Evolutionary conservation across 2,888 invertebrate species (phyloP).

Genomic region (Andrena minutula): DNA sequence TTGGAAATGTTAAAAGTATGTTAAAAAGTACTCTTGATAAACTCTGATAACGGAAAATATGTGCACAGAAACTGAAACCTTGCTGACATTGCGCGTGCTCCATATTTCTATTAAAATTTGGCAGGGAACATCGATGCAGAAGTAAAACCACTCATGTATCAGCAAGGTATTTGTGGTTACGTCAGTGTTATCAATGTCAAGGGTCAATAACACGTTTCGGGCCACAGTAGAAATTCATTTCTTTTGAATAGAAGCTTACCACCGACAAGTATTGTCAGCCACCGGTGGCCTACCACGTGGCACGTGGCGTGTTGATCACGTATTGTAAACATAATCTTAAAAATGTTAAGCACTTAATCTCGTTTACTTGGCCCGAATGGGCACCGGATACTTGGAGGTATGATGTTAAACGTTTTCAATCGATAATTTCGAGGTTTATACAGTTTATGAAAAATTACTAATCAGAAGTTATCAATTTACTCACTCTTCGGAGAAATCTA

Average conservation of each 20-base stretch:
- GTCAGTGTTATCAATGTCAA: too few relatives aligned
- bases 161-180: too few relatives aligned
- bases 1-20: too few relatives aligned
- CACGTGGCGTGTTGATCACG: background rate
- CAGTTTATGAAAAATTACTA: background rate
- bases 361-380: background rate
- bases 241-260: too few relatives aligned
- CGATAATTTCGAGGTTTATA: background rate
- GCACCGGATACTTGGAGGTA: background rate
- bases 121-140: too few relatives aligned
- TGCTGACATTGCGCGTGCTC: background rate
- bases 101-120: background rate
- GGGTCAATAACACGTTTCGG: too few relatives aligned
- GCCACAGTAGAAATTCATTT: too few relatives aligned
- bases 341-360: background rate
- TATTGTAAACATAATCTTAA: background rate
- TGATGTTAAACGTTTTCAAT: background rate
- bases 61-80: background rate
- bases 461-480: background rate
- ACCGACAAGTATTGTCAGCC: too few relatives aligned
- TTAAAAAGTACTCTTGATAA: background rate
- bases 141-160: background rate
- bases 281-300: too few relatives aligned
- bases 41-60: background rate
- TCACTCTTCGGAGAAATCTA: constrained; percentile 8